Percentiles rank a stretch among this genome's conserved stretches.
Conservation (phyloP, 2,113 vertebrate genomes). For the Heptranchias perlo region DNA sequence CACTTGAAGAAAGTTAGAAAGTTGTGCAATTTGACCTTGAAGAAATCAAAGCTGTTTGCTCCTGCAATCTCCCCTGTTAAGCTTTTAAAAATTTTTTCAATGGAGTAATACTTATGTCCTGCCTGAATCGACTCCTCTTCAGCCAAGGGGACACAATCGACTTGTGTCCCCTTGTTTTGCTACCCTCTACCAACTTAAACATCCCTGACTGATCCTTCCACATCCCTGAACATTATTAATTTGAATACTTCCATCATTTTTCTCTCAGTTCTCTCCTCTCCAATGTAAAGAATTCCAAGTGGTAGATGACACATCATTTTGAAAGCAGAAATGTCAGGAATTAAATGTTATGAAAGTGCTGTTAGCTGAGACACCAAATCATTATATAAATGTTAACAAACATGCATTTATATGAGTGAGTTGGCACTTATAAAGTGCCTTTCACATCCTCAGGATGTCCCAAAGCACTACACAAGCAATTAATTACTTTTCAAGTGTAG, state of each 20-base stretch:
- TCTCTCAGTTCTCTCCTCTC: neutral
- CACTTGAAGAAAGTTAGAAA: neutral
- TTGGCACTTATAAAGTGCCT: neutral
- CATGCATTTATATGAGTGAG: neutral
- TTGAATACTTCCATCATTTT: neutral
- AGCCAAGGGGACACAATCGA: too few relatives aligned
- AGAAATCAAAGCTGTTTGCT: neutral
- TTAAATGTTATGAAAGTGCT: neutral
- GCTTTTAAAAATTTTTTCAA: too few relatives aligned
- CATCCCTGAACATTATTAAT: neutral
- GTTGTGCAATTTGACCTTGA: neutral
- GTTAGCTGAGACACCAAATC: neutral
- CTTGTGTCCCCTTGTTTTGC: too few relatives aligned
- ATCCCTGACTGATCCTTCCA: neutral
- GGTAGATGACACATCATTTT: neutral
- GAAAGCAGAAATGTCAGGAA: neutral
- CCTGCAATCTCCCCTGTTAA: too few relatives aligned
- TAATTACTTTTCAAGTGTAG: too few relatives aligned
- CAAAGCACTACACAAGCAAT: neutral
- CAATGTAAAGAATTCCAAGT: neutral
- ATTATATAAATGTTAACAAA: neutral
- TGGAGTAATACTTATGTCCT: too few relatives aligned
- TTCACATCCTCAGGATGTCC: too few relatives aligned
- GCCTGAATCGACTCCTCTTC: too few relatives aligned
- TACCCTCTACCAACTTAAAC: neutral